phyloP scores from a whole-genome alignment of 2,113 vertebrate species.

The Crotophaga sulcirostris region DNA sequence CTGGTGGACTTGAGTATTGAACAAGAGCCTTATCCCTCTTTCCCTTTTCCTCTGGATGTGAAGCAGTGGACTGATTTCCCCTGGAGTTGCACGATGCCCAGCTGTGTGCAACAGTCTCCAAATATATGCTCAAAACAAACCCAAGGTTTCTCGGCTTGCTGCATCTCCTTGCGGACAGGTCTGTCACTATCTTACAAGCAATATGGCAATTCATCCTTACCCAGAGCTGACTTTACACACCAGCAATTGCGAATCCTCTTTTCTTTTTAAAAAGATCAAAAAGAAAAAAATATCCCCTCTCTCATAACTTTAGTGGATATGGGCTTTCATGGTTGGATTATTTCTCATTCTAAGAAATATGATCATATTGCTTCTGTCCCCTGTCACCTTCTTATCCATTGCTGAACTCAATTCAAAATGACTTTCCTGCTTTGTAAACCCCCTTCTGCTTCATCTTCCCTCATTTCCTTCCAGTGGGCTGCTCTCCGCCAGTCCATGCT shows the following conservation, averaged over 20 bases:
- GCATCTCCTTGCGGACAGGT: neutral
- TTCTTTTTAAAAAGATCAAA: neutral
- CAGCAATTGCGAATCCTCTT: neutral
- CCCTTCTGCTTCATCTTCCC: neutral
- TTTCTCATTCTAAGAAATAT: neutral
- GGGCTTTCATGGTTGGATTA: neutral
- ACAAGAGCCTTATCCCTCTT: neutral
- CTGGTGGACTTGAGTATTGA: neutral
- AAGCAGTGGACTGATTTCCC: neutral
- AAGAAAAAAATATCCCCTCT: neutral
- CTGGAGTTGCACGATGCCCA: neutral
- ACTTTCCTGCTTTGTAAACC: neutral
- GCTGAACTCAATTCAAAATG: conserved; percentile 1
- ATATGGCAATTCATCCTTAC: neutral
- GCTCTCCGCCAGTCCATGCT: neutral
- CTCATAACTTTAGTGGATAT: neutral
- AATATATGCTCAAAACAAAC: fast-evolving
- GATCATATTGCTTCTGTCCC: neutral
- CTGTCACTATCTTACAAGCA: neutral
- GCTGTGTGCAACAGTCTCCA: neutral
- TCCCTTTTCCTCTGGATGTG: neutral
- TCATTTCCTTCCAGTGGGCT: neutral
- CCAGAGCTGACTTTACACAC: neutral
- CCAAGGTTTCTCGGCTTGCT: neutral
- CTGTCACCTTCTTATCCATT: neutral